phyloP scores from a whole-genome alignment of 2,888 invertebrate species.

The Oscheius sp. region DNA sequence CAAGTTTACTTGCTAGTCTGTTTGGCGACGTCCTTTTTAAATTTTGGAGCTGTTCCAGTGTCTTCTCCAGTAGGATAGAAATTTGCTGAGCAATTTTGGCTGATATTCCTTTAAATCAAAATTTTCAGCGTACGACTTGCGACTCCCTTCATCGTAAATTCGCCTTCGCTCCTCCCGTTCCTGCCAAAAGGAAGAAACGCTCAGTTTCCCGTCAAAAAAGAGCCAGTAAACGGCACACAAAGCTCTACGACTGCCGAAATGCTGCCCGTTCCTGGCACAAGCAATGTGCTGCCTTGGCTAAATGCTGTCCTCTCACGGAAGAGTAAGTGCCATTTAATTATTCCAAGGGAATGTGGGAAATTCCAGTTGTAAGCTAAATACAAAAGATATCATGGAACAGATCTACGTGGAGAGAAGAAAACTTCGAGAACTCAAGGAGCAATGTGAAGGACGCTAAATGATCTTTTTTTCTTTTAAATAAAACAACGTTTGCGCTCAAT shows the following conservation, averaged over 20 bases:
- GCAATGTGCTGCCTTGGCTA: constrained; percentile 53
- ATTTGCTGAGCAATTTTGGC: too few species aligned
- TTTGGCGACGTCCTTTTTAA: too few species aligned
- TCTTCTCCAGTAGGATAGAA: too few species aligned
- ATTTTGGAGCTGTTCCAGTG: too few species aligned
- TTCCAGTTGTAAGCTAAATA: constrained; percentile 53
- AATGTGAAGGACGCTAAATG: constrained; percentile 17
- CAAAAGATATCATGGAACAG: constrained; percentile 53
- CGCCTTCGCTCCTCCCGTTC: constrained; percentile 33
- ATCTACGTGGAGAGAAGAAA: constrained; percentile 50
- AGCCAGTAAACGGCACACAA: constrained; percentile 18
- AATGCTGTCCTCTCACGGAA: constrained; percentile 49
- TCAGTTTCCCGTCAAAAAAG: constrained; percentile 14
- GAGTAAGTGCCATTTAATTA: constrained; percentile 11
- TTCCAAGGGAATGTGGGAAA: neutral
- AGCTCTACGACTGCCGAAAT: constrained; percentile 46
- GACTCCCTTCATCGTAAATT: constrained; percentile 30
- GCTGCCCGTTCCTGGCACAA: constrained; percentile 52
- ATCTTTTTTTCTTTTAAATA: neutral
- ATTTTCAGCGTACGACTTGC: constrained; percentile 22
- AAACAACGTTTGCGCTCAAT: constrained; percentile 27
- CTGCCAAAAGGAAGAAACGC: constrained; percentile 10
- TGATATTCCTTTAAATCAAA: neutral
- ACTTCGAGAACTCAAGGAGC: constrained; percentile 46
- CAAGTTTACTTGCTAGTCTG: too few species aligned